These are phyloP conservation scores for Orius laevigatus DNA, from an alignment of 1,140 invertebrate genomes.

Conservation along the genomic window DNA sequence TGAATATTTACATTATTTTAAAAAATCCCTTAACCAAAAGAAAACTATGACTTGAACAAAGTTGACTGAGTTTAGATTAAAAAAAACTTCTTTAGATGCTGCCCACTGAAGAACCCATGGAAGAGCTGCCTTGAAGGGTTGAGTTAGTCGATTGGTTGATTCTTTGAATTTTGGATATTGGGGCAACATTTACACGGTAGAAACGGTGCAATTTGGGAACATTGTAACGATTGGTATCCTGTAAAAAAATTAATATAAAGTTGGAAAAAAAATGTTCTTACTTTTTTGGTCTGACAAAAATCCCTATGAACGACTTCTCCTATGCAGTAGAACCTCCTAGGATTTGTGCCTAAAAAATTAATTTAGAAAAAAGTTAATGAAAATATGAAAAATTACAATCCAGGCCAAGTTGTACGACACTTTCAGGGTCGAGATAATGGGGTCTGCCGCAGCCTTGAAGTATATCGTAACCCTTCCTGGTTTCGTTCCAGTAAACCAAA, in stretches of 20 bases:
- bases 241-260: slow-evolving; percentile 18
- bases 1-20: too few relatives aligned
- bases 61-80: too few relatives aligned
- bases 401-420: slow-evolving; percentile 28
- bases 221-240: slow-evolving; percentile 18
- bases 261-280: slow-evolving; percentile 25
- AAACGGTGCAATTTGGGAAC: too few relatives aligned
- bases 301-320: slow-evolving; percentile 77
- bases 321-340: slow-evolving; percentile 43
- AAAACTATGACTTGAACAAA: too few relatives aligned
- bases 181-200: too few relatives aligned
- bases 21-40: too few relatives aligned
- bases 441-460: slow-evolving; percentile 57
- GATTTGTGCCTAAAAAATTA: slow-evolving; percentile 27
- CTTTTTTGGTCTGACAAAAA: slow-evolving; percentile 83
- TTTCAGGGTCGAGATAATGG: slow-evolving; percentile 79
- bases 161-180: too few relatives aligned
- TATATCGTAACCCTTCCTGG: slow-evolving; percentile 61
- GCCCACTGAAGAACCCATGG: too few relatives aligned
- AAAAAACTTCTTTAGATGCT: too few relatives aligned
- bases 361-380: slow-evolving; percentile 17
- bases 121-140: too few relatives aligned
- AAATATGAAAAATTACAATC: slow-evolving; percentile 7
- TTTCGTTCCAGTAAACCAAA: slow-evolving; percentile 65
- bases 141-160: too few relatives aligned